Evolutionary conservation across 2,113 vertebrate species (phyloP).

Genomic region (Centropus bengalensis): DNA sequence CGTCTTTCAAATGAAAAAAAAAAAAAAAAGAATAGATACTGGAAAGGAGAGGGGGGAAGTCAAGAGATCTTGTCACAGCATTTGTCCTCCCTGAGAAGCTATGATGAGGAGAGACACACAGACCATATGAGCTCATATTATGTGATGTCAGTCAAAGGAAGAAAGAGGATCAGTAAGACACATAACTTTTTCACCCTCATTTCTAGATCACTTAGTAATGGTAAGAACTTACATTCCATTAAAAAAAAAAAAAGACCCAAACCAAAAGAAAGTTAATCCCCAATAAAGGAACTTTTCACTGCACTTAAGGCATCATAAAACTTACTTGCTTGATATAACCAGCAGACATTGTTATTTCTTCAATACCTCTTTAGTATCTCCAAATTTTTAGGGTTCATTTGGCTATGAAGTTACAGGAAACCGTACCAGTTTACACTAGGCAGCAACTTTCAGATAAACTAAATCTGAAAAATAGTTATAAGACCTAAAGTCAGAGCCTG

Average conservation of each 20-base stretch:
- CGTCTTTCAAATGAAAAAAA: background rate
- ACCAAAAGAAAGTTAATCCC: background rate
- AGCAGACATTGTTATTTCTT: background rate
- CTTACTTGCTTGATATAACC: background rate
- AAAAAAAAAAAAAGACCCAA: background rate
- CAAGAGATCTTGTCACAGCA: background rate
- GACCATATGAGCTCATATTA: background rate
- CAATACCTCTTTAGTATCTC: background rate
- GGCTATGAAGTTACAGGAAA: background rate
- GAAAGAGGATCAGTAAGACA: background rate
- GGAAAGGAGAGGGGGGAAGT: accelerated
- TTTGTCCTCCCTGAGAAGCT: background rate
- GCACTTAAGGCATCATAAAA: background rate
- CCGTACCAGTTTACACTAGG: background rate
- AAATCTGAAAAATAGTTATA: background rate
- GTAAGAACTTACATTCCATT: background rate
- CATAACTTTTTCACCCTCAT: background rate
- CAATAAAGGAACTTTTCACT: background rate
- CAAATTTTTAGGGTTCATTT: background rate
- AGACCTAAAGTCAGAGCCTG: background rate
- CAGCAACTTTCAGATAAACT: background rate
- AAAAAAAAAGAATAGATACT: background rate
- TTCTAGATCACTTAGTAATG: background rate
- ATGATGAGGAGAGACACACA: background rate
- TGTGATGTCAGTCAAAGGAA: background rate